Percentiles rank a stretch among this genome's conserved stretches.
phyloP scores from a whole-genome alignment of 2,888 invertebrate species.

The Tolmerus cingulatus region DNA sequence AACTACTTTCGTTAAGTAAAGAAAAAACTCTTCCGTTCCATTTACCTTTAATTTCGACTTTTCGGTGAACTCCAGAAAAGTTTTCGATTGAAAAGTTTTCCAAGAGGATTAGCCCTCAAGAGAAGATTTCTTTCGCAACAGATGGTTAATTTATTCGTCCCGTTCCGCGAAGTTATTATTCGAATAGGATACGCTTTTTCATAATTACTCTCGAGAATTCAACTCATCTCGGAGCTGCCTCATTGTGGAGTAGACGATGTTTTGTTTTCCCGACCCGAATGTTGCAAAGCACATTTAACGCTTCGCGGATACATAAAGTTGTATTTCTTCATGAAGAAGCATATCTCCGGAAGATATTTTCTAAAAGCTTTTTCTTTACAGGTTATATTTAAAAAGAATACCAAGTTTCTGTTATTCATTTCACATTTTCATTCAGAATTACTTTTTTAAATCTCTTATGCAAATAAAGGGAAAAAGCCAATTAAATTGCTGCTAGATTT shows the following conservation, averaged over 20 bases:
- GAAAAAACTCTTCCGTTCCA: slow-evolving; percentile 24
- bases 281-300: neutral
- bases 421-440: too few species aligned
- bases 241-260: neutral
- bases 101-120: neutral
- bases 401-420: too few species aligned
- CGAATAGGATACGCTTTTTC: neutral
- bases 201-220: slow-evolving; percentile 1
- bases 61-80: slow-evolving; percentile 5
- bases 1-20: slow-evolving; percentile 16
- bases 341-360: neutral
- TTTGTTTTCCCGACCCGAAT: neutral
- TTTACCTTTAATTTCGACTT: slow-evolving; percentile 29
- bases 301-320: neutral
- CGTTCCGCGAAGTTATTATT: neutral
- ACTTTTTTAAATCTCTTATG: too few species aligned
- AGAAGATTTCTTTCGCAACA: slow-evolving; percentile 19
- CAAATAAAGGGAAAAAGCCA: too few species aligned
- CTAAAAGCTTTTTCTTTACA: neutral
- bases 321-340: neutral
- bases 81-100: slow-evolving; percentile 29
- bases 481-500: too few species aligned
- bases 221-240: neutral
- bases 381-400: neutral
- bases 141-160: slow-evolving; percentile 17